phyloP scores from a whole-genome alignment of 1,140 invertebrate genomes.

The Pogonomyrmex californicus region DNA sequence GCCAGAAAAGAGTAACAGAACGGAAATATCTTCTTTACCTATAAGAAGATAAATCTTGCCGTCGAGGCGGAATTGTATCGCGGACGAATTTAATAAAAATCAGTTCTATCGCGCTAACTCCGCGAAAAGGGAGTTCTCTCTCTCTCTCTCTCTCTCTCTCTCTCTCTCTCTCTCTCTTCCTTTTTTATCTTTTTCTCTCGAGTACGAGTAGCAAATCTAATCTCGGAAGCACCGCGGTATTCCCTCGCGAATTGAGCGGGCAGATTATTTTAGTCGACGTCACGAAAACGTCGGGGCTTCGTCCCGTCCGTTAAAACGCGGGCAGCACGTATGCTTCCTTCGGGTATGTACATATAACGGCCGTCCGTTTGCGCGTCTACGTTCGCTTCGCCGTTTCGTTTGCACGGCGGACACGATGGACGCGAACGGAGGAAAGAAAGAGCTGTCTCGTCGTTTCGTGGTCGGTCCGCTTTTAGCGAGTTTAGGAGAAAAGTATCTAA shows the following conservation, averaged over 20 bases:
- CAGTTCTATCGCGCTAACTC: constrained; percentile 57
- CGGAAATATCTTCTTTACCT: constrained; percentile 55
- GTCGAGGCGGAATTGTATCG: constrained; percentile 61
- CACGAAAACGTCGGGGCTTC: constrained; percentile 50
- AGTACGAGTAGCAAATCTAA: constrained; percentile 60
- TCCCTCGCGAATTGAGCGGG: constrained; percentile 39
- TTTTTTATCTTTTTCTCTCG: neutral
- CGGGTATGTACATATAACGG: constrained; percentile 46
- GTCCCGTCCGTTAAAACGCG: constrained; percentile 53
- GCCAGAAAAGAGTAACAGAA: constrained; percentile 44
- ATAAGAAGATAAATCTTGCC: constrained; percentile 62
- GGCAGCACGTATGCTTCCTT: constrained; percentile 42
- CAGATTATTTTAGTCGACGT: constrained; percentile 57
- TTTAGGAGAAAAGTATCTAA: constrained; percentile 70
- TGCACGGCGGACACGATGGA: neutral
- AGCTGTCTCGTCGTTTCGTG: constrained; percentile 67
- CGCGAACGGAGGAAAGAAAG: constrained; percentile 37
- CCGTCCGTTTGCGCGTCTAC: constrained; percentile 30
- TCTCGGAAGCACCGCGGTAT: constrained; percentile 50
- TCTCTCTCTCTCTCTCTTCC: neutral
- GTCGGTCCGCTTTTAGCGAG: constrained; percentile 63
- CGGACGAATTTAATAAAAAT: constrained; percentile 62
- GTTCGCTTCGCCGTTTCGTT: constrained; percentile 32
- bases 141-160: neutral
- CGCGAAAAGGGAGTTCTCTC: constrained; percentile 33